Evolutionary conservation across 2,797 vertebrate species (phyloP), one percentile per base, ranked within the genome.

Genomic region (Sphenopsis melanotis): DNA sequence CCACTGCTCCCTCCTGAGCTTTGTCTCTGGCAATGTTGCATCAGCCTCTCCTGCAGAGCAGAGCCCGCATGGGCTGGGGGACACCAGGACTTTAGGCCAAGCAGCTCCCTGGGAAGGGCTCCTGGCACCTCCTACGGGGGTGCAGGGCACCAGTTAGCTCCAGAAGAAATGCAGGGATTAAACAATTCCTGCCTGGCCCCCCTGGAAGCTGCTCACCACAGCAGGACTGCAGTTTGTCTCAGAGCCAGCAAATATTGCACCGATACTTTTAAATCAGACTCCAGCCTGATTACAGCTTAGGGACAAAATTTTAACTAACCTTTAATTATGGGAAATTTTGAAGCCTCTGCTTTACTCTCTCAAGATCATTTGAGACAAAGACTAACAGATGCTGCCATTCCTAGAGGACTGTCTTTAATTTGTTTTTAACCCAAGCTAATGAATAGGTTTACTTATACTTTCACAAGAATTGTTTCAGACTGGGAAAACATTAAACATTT

Each of bases 291-390:
- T 91, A 90, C 83, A 94, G 91, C 70, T 12, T 2, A 66, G 80
- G 93, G 72, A 86, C n/a, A 49, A 75, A 79, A 86, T 78, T 88
- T 72, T 75, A 94, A 86, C 83, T 64, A 94, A 95, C 83, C 83
- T 94, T 72, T 90, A 59, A 86, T 84, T 90, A 86, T 64, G 77
- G 85, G 91, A 52, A 84, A 79, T 79, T 50, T 21, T 79, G 74
- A 93, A 95, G 88, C 29, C 18, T 60, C 74, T 90, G 87, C 87
- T 93, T 91, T 90, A 44, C 55, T 84, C 94, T 81, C 91, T 91
- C 57, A 87, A 87, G 94, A 94, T 79, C 89, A 27, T 30, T 82
- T 60, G 72, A 95, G 89, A 96, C 87, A 92, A 94, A 94, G 95
- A 87, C 77, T 86, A 83, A 66, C 92, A 96, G 93, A 93, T 90